Base-by-base conservation (phyloP, 2,888 invertebrate species). In the Dusona sp. region DNA sequence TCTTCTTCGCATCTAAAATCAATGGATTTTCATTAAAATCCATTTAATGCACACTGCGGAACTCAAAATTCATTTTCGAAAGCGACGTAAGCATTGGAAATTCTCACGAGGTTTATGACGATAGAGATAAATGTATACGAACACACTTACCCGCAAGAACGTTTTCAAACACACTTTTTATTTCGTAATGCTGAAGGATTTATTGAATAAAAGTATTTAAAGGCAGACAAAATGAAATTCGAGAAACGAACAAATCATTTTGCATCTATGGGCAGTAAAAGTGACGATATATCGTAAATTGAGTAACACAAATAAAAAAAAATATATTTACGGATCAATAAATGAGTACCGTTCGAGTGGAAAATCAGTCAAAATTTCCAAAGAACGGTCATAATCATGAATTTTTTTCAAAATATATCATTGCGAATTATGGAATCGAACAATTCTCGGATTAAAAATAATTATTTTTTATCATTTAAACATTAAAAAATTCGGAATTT, bases 81-180 rank as follows among this genome's bases (percentile, higher is more conserved):
- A 67, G n/a, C 64, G 42, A 29, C n/a, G 51, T 22, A 25, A 33
- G 48, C 25, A 74, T 51, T 8, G 19, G 11, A 38, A 45, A 36
- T 8, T 75, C 75, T 45, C 42, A 54, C 70, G 48, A 57, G 45
- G n/a, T 45, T 75, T 25, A 64, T 42, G 45, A 70, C 61, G 70
- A 73, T 67, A 68, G 54, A 81, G 57, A 79, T 77, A 77, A 83
- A 83, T 29, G 29, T 79, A 65, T 83, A 73, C 80, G 67, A 48
- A 81, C 86, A 81, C 86, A 86, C 86, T 86, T 86, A 86, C 86
- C 86, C 73, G 80, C 42, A 57, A 74, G 72, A 72, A 61, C 64
- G 72, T 80, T 77, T 29, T 54, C 36, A 77, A 75, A 72, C 79
- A 80, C 79, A 83, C 83, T 68, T 72, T 51, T 33, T 81, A 36